These are phyloP conservation scores for Silurus glanis DNA, from an alignment of 2,113 vertebrate species.

Conservation along the genomic window DNA sequence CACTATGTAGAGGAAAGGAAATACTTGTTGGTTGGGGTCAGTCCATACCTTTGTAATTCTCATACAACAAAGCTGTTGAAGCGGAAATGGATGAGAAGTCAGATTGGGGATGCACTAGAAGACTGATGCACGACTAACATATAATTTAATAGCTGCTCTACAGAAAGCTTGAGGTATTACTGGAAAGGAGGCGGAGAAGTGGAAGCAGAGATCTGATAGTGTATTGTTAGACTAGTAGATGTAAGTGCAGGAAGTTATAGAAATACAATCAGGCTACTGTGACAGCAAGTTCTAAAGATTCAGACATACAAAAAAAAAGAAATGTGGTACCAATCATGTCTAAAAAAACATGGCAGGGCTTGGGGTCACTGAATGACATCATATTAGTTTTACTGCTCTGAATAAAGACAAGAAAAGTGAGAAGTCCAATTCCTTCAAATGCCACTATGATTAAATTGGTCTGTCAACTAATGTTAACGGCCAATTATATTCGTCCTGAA, in stretches of 20 bases:
- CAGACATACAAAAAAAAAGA: not conserved
- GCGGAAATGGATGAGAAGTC: not conserved
- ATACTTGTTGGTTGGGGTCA: not conserved
- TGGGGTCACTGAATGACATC: not conserved
- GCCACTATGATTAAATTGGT: slow-evolving; percentile 48
- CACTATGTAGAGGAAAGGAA: not conserved
- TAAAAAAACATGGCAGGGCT: not conserved
- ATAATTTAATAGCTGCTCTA: not conserved
- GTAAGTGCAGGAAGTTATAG: not conserved
- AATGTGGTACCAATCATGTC: not conserved
- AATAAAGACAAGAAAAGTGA: slow-evolving; percentile 34
- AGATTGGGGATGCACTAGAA: not conserved
- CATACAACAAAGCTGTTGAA: not conserved
- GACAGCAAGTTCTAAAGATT: not conserved
- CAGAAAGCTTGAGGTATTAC: not conserved
- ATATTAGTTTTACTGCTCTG: slow-evolving; percentile 4
- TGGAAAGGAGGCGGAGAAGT: not conserved
- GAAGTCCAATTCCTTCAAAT: slow-evolving; percentile 25
- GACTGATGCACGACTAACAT: not conserved
- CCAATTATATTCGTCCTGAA: slow-evolving; percentile 51
- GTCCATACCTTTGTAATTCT: not conserved
- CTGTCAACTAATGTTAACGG: slow-evolving; percentile 54
- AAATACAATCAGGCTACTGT: not conserved
- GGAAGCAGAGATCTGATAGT: not conserved
- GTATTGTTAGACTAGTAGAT: not conserved